phyloP scores from a whole-genome alignment of 1,140 invertebrate species.

The Drosophila lini region DNA sequence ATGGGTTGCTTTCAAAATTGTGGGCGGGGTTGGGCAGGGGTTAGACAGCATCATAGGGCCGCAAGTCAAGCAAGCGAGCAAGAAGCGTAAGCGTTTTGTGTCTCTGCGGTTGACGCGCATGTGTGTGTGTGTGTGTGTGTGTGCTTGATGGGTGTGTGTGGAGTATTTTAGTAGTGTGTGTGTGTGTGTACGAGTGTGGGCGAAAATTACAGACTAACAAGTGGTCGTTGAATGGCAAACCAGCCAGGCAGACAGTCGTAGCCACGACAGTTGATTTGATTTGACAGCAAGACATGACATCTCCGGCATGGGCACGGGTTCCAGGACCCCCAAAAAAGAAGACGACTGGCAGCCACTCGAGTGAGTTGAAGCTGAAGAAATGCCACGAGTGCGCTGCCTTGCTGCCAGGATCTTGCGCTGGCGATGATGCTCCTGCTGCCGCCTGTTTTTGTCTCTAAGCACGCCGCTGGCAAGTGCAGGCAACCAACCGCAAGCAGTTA shows the following conservation, averaged over 20 bases:
- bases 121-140: slow-evolving; percentile 23
- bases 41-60: slow-evolving; percentile 18
- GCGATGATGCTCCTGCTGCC: slow-evolving; percentile 7
- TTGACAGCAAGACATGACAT: slow-evolving; percentile 81
- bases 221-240: slow-evolving; percentile 81
- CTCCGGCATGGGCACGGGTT: slow-evolving; percentile 50
- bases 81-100: slow-evolving; percentile 76
- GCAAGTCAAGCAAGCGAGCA: slow-evolving; percentile 51
- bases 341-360: slow-evolving; percentile 44
- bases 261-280: slow-evolving; percentile 80
- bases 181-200: slow-evolving; percentile 40
- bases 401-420: slow-evolving; percentile 23
- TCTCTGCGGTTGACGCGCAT: slow-evolving; percentile 63
- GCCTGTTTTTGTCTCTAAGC: slow-evolving; percentile 18
- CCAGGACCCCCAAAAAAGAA: slow-evolving; percentile 1
- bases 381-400: slow-evolving; percentile 43
- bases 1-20: slow-evolving; percentile 2
- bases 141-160: slow-evolving; percentile 9
- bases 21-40: slow-evolving; percentile 4
- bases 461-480: slow-evolving; percentile 54
- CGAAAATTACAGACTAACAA: slow-evolving; percentile 82
- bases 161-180: slow-evolving; percentile 7
- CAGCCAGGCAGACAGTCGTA: slow-evolving; percentile 72
- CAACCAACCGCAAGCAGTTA: slow-evolving; percentile 54
- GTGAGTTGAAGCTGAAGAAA: slow-evolving; percentile 75